Conservation (phyloP, 2,888 invertebrate genomes). For the Acleris laterana region DNA sequence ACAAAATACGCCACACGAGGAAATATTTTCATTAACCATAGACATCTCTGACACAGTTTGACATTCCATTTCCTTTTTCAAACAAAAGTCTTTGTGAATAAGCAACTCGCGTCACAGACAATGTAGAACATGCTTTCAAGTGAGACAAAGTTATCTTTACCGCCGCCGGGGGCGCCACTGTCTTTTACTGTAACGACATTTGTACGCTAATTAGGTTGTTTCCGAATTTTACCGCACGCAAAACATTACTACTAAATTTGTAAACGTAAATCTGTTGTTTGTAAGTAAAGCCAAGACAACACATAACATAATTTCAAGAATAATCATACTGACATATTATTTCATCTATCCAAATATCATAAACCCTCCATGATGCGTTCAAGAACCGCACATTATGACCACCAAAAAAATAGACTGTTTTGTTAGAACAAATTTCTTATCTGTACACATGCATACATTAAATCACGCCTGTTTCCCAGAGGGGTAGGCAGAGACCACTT, state of each 20-base stretch:
- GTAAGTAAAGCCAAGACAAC: too few relatives aligned
- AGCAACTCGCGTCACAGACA: slow-evolving; percentile 35
- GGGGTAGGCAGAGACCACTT: too few relatives aligned
- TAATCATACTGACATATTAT: too few relatives aligned
- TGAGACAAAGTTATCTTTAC: slow-evolving; percentile 28
- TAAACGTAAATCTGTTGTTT: neutral
- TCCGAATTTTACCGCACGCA: slow-evolving; percentile 17
- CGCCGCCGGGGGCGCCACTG: neutral
- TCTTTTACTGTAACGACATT: slow-evolving; percentile 3
- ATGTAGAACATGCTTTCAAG: slow-evolving; percentile 29
- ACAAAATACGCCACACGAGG: slow-evolving; percentile 7
- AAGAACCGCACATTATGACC: too few relatives aligned
- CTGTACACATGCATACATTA: too few relatives aligned
- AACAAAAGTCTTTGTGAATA: slow-evolving; percentile 32
- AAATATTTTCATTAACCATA: slow-evolving; percentile 30
- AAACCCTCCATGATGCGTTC: too few relatives aligned
- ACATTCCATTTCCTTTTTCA: slow-evolving; percentile 29
- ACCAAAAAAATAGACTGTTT: too few relatives aligned
- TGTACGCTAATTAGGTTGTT: slow-evolving; percentile 9
- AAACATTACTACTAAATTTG: neutral
- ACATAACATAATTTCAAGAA: too few relatives aligned
- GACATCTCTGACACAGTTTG: slow-evolving; percentile 33
- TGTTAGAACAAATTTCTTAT: too few relatives aligned
- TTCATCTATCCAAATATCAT: too few relatives aligned
- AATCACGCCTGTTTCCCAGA: too few relatives aligned